Evolutionary conservation across 1,140 invertebrate genomes (phyloP).

Genomic region (Heliconius himera): DNA sequence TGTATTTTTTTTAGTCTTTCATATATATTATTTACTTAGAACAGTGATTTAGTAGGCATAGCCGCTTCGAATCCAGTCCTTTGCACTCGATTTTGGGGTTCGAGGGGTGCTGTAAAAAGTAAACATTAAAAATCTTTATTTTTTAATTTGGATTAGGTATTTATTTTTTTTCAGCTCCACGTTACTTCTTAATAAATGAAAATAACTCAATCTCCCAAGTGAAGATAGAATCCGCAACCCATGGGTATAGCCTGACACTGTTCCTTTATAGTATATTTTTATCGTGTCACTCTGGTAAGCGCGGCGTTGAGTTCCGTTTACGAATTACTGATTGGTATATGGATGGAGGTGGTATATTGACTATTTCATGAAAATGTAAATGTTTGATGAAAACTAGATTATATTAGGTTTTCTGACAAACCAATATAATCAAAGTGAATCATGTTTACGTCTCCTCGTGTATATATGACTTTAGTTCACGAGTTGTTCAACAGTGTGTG

Average conservation of each 20-base stretch:
- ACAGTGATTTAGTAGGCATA: conserved; percentile 25
- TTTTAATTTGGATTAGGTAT: no score
- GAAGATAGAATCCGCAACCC: background rate
- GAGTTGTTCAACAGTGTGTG: background rate
- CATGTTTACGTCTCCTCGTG: background rate
- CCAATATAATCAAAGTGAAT: background rate
- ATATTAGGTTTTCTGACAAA: no score
- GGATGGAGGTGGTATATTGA: no score
- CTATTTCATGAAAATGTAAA: no score
- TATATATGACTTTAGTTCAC: background rate
- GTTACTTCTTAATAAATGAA: background rate
- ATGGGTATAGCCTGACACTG: background rate
- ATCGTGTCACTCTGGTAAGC: no score
- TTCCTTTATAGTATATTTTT: no score
- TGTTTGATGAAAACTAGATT: no score
- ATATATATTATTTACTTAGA: background rate
- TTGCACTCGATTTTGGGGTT: background rate
- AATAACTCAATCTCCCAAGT: background rate
- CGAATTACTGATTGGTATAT: no score
- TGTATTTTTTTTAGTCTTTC: no score
- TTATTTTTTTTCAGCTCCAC: background rate
- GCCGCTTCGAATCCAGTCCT: conserved; percentile 36
- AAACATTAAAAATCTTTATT: background rate
- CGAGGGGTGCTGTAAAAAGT: background rate
- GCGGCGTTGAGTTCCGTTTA: no score